Evolutionary conservation across 2,888 invertebrate genomes (phyloP).

Genomic region (Cylloceria caligata): DNA sequence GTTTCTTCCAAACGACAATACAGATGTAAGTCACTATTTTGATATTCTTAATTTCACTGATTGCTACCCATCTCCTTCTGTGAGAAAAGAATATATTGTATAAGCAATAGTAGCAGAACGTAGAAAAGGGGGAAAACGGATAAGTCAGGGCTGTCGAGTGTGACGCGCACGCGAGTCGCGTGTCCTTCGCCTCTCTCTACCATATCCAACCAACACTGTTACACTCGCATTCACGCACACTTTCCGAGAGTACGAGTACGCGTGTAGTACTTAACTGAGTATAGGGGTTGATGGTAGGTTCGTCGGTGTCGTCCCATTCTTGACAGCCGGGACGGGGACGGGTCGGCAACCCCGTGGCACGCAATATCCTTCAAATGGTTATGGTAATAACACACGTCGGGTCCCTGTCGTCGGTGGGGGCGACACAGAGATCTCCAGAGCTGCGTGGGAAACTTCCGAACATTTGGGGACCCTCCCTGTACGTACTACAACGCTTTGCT

Average conservation of each 20-base stretch:
- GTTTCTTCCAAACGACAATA: constrained; percentile 31
- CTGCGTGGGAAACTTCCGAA: constrained; percentile 69
- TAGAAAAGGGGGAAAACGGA: constrained; percentile 55
- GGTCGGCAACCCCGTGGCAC: constrained; percentile 70
- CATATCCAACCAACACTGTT: not conserved
- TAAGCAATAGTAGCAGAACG: not conserved
- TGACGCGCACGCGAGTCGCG: constrained; percentile 60
- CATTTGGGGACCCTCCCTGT: constrained; percentile 34
- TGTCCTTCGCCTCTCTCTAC: constrained; percentile 52
- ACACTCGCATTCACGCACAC: not conserved
- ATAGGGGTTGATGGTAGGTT: constrained; percentile 45
- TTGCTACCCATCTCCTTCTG: constrained; percentile 42
- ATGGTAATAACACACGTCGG: constrained; percentile 66
- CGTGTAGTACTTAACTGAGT: not conserved
- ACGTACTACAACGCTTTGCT: not conserved
- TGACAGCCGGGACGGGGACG: constrained; percentile 59
- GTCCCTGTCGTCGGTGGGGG: constrained; percentile 65
- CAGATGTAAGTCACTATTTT: constrained; percentile 2
- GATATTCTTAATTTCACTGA: not conserved
- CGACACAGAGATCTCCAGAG: constrained; percentile 55
- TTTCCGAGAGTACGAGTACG: not conserved
- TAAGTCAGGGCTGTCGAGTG: constrained; percentile 65
- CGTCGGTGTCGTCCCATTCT: constrained; percentile 54
- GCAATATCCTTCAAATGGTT: constrained; percentile 64
- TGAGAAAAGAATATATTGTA: constrained; percentile 37